These are phyloP conservation scores for Peromyscus eremicus DNA, from an alignment of 2,797 vertebrate species.

Conservation along the genomic window DNA sequence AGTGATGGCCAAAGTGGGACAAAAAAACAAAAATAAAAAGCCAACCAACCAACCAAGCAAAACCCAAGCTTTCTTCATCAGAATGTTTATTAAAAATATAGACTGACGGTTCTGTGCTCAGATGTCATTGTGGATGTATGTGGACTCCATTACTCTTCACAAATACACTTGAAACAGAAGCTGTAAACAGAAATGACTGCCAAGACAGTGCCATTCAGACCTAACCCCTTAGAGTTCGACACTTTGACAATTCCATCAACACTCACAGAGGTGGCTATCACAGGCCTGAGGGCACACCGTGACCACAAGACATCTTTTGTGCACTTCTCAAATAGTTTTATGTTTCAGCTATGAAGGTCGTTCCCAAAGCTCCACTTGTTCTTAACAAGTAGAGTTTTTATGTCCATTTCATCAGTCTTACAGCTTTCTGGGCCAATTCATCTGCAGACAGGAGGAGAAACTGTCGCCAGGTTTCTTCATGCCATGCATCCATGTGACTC, in stretches of 20 bases:
- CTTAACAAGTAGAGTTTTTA: slow-evolving; percentile 50
- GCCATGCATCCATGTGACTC: slow-evolving; percentile 40
- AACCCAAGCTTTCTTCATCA: slow-evolving; percentile 51
- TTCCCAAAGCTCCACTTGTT: slow-evolving; percentile 8
- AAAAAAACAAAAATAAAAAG: background rate
- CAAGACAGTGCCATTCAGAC: slow-evolving; percentile 63
- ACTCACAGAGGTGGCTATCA: background rate
- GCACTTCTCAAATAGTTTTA: slow-evolving; percentile 52
- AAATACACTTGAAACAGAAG: slow-evolving; percentile 57
- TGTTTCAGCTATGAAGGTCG: slow-evolving; percentile 61
- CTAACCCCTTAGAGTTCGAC: slow-evolving; percentile 40
- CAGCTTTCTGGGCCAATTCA: slow-evolving; percentile 59
- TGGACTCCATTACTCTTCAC: slow-evolving; percentile 56
- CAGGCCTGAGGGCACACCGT: background rate
- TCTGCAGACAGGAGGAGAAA: slow-evolving; percentile 67
- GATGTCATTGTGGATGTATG: slow-evolving; percentile 18
- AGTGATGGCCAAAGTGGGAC: background rate
- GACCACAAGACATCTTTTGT: slow-evolving; percentile 1
- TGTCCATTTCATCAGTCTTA: slow-evolving; percentile 60
- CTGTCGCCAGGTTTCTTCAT: slow-evolving; percentile 67
- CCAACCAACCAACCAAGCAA: background rate
- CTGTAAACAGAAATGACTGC: slow-evolving; percentile 62
- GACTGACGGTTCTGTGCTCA: slow-evolving; percentile 58
- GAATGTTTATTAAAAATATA: slow-evolving; percentile 81
- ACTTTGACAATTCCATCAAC: slow-evolving; percentile 58